Conservation (phyloP, 2,888 invertebrate genomes). For the Hipparchia semele region DNA sequence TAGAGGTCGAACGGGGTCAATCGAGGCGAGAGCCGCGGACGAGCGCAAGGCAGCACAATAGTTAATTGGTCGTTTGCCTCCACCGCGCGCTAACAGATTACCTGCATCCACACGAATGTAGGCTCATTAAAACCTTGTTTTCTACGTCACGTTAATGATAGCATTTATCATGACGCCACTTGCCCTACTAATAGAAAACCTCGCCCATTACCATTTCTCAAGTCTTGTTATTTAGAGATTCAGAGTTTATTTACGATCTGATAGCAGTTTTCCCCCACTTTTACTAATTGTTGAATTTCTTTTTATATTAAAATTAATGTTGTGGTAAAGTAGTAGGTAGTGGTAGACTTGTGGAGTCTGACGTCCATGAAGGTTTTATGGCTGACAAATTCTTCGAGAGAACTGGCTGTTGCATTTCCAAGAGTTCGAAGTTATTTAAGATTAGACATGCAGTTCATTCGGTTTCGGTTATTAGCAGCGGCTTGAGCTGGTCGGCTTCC, state of each 20-base stretch:
- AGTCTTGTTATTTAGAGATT: not conserved
- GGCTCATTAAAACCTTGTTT: slow-evolving; percentile 8
- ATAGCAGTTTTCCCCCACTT: not conserved
- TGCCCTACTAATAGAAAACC: not conserved
- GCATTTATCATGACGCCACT: not conserved
- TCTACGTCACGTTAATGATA: slow-evolving; percentile 2
- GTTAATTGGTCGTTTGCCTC: slow-evolving; percentile 54
- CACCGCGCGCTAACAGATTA: slow-evolving; percentile 28
- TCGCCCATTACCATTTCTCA: slow-evolving; percentile 4
- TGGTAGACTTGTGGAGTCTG: no score
- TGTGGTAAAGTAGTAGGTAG: no score
- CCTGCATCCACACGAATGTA: slow-evolving; percentile 20
- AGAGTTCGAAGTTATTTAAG: no score
- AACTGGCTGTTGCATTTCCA: no score
- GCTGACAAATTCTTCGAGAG: no score
- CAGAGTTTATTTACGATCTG: not conserved
- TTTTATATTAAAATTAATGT: no score
- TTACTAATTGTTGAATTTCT: no score
- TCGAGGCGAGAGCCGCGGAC: slow-evolving; percentile 52
- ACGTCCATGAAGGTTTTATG: no score
- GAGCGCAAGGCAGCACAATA: slow-evolving; percentile 52
- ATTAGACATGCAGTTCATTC: no score
- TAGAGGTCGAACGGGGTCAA: slow-evolving; percentile 58
- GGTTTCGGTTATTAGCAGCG: no score
- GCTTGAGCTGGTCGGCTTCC: no score